Evolutionary conservation across 2,888 invertebrate species (phyloP), one percentile per base, ranked within the genome.

Genomic region (Eupithecia insigniata): DNA sequence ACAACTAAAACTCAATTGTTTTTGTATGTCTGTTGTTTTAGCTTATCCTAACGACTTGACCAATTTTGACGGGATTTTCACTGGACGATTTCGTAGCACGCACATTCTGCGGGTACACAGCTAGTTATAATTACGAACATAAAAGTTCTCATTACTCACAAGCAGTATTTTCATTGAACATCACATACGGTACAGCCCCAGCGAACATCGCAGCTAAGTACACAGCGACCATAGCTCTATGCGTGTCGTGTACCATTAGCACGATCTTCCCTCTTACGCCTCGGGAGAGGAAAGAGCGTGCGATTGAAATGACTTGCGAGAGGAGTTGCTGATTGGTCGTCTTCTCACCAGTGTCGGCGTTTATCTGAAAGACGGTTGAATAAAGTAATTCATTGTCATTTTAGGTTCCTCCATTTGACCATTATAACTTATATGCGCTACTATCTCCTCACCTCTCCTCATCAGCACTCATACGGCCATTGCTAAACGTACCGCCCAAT

Each of bases 211-310:
- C 7, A 2, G 28, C 60, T 4, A 60, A 7, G 60, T 60, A 60
- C 28, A 60, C 28, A 1, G 60, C 60, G 28, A 30, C 7, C 60
- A 30, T 7, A 2, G 30, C 30, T 3, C 28, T 4, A 3, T 26
- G 26, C 16, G 18, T 30, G 30, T 60, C 60, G 28, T 60, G 28
- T 2, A 30, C 30, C 14, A 60, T 4, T 12, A 60, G 5, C 26
- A 60, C 60, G 60, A 60, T 30, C 30, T 28, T 60, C 60, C 60
- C 60, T 28, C 12, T 30, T 18, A 60, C 30, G 30, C 60, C 60
- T 30, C 60, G 26, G 16, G 30, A 0, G 14, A 30, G 7, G 6
- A 60, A 60, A 30, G 10, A 30, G 28, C 18, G 60, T 16, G 60
- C 30, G 60, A 60, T 30, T 28, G 60, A 14, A 18, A 60, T 18